Base-by-base conservation (phyloP, 2,113 vertebrate species). In the Arenaria interpres region DNA sequence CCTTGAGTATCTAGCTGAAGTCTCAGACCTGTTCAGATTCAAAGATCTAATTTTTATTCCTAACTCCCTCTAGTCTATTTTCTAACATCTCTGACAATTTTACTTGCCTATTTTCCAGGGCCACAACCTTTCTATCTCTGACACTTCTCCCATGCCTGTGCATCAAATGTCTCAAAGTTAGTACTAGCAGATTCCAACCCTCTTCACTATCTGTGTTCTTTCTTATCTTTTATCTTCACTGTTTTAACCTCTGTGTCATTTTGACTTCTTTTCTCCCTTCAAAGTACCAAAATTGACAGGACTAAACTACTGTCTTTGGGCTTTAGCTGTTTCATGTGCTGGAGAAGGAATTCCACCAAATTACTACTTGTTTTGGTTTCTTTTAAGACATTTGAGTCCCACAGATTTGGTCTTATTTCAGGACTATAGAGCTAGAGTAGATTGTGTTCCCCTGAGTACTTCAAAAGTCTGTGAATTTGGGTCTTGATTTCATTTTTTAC, bases 211-310 rank as follows among this genome's bases (percentile, higher is more conserved):
- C 43, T 66, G 7, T 67, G 27, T 84, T 91, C 59, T 72, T 84
- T 68, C 48, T 85, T 68, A 64, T 22, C 87, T 96, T 88, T 96
- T 51, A 73, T 92, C 91, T 85, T 94, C 41, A 48, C 76, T 75
- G 37, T 83, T 94, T 63, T 93, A 92, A 94, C 84, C 56, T 90
- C 72, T 51, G 22, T 94, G 88, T 84, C 35, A 18, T 88, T 94
- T 80, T 74, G 72, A 87, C 83, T 92, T 89, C 43, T 76, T 92
- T 95, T 77, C 63, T 88, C 28, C 33, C 37, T 90, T 93, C 63
- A 51, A 74, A 90, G 68, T 81, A 60, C 21, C 83, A 67, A 75
- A 94, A 94, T 35, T 39, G 63, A 46, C 41, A 81, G 43, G 79
- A 77, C 64, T 90, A 33, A 90, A 73, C 25, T 89, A 8, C 45